Conservation (phyloP, 2,797 vertebrate genomes). For the Notoglanidium macrostoma region DNA sequence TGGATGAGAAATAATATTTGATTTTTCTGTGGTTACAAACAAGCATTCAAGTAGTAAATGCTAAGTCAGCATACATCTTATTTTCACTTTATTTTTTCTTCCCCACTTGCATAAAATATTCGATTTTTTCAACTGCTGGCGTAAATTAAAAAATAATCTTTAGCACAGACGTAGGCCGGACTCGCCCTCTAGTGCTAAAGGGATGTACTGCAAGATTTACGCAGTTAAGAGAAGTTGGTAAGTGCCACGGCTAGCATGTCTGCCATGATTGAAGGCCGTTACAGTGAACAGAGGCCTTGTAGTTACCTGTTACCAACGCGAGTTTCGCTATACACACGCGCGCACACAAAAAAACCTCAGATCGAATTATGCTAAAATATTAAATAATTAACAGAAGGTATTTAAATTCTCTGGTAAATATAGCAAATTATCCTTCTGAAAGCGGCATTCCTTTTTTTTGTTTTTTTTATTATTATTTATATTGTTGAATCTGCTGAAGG, state of each 20-base stretch:
- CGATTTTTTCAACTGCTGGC: background rate
- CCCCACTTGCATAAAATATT: background rate
- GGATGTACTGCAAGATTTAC: background rate
- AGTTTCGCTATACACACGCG: constrained; percentile 36
- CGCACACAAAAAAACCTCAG: background rate
- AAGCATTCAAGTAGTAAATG: background rate
- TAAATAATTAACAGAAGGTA: background rate
- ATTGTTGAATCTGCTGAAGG: constrained; percentile 66
- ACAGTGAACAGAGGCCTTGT: constrained; percentile 32
- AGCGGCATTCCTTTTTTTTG: background rate
- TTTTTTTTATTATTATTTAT: constrained; percentile 45
- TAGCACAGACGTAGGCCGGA: background rate
- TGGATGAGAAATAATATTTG: background rate
- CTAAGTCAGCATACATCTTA: background rate
- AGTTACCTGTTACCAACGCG: constrained; percentile 40
- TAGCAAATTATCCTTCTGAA: background rate
- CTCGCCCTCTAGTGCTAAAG: constrained; percentile 40
- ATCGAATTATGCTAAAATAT: background rate
- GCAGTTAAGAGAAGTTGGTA: constrained; percentile 9
- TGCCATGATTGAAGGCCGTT: constrained; percentile 29
- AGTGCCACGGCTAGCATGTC: constrained; percentile 26
- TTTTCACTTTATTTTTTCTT: background rate
- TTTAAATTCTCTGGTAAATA: too few relatives aligned
- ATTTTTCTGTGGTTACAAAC: background rate
- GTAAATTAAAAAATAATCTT: background rate